Base-by-base conservation (phyloP, 2,797 vertebrate genomes). In the Phylloscopus collybita region DNA sequence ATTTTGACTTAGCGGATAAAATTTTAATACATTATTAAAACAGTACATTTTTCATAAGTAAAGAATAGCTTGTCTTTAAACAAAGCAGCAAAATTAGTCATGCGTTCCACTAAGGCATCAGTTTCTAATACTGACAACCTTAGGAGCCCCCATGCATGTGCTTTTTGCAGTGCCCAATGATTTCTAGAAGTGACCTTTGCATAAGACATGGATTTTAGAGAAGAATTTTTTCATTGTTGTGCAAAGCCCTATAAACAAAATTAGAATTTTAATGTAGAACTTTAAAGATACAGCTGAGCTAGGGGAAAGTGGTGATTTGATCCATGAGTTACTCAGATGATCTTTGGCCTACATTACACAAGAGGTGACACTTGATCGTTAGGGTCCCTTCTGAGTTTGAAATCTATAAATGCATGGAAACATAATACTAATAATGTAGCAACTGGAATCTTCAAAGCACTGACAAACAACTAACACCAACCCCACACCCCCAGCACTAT, bases 1-100 rank as follows among this genome's bases (percentile, higher is more conserved):
- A 22, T 53, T 82, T 53, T 80, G 30, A 38, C 26, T 15, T 42
- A 66, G 59, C 38, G 85, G 54, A 66, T 82, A 21, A 54, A 66
- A 60, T 70, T 82, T 64, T 65, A 92, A 80, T 69, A 67, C 22
- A 9, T 61, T 25, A 71, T 88, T 38, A 71, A 64, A 80, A 51
- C 27, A 61, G 64, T 76, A 36, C 9, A 44, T 91, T 96, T 94
- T 94, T 91, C 23, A 8, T 69, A 90, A 82, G 42, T 62, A 45
- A 61, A 88, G 36, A 92, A 83, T 74, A 91, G 38, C 34, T 91
- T 95, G 47, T 69, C 74, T 66, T 91, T 76, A 92, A 93, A 93
- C 38, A 95, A 93, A 92, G 34, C 49, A 79, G 27, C 9, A 72
- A 71, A 74, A 90, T 91, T 54, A 75, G 80, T 75, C 80, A 72